phyloP scores from a whole-genome alignment of 2,888 invertebrate genomes.

The Chalcosyrphus nemorum region DNA sequence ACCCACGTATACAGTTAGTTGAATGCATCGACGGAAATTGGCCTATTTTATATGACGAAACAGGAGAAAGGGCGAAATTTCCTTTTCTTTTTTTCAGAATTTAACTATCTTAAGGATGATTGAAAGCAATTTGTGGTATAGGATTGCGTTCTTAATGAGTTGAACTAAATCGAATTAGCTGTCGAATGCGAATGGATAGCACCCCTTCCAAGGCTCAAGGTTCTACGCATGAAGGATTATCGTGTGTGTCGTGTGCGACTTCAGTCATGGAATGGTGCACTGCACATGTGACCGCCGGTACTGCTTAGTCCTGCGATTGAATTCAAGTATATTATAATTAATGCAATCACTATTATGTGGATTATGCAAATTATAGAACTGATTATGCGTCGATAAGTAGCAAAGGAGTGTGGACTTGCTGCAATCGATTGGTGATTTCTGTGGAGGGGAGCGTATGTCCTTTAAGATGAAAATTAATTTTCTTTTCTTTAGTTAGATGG shows the following conservation, averaged over 20 bases:
- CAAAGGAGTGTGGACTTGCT: background rate
- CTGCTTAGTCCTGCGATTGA: slow-evolving; percentile 28
- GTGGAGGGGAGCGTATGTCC: background rate
- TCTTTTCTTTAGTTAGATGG: too few species aligned
- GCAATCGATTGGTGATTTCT: background rate
- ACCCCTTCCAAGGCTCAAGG: background rate
- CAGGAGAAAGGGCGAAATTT: slow-evolving; percentile 11
- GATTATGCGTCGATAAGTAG: too few species aligned
- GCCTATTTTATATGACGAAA: slow-evolving; percentile 40
- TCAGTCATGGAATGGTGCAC: background rate
- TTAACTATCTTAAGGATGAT: background rate
- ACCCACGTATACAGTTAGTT: slow-evolving; percentile 10
- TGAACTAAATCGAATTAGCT: slow-evolving; percentile 24
- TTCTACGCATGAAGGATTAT: background rate
- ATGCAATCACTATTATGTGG: slow-evolving; percentile 29
- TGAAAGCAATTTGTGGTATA: background rate
- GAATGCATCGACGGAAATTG: slow-evolving; percentile 59
- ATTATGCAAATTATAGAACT: slow-evolving; percentile 35
- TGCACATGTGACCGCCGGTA: slow-evolving; percentile 21
- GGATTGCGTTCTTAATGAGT: slow-evolving; percentile 1
- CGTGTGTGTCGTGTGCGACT: background rate
- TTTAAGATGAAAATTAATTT: too few species aligned
- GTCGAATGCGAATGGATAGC: slow-evolving; percentile 6
- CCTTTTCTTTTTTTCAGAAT: background rate
- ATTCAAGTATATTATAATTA: slow-evolving; percentile 51